Percentiles rank a stretch among this genome's conserved stretches.
Evolutionary conservation across 2,113 vertebrate genomes (phyloP).

Genomic region (Corapipo altera): DNA sequence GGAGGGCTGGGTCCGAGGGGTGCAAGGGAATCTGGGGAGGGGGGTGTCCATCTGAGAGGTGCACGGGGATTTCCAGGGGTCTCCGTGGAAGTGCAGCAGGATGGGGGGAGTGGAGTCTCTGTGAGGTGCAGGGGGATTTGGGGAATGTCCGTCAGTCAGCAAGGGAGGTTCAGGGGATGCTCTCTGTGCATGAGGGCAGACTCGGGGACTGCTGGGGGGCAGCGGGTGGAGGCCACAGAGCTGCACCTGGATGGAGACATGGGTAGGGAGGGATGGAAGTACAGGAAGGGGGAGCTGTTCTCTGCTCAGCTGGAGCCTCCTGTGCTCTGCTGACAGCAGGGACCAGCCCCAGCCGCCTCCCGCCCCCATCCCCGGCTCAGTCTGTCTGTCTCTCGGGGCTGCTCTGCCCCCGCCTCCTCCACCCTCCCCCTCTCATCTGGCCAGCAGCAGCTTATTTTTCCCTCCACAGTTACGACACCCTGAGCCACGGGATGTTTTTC

Average conservation of each 20-base stretch:
- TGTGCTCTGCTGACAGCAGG: rapidly evolving
- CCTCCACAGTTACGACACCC: background rate
- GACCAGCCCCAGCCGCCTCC: background rate
- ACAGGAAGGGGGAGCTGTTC: background rate
- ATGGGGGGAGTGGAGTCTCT: background rate
- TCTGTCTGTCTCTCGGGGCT: background rate
- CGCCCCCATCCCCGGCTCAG: rapidly evolving
- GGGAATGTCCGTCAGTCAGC: background rate
- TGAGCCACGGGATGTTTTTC: background rate
- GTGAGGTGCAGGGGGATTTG: rapidly evolving
- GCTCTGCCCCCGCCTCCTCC: background rate
- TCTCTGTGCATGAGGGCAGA: background rate
- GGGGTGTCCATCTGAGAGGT: background rate
- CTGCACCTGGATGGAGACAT: background rate
- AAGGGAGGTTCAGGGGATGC: background rate
- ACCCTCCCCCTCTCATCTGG: background rate
- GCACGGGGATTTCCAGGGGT: background rate
- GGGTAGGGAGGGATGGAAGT: background rate
- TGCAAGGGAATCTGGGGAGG: background rate
- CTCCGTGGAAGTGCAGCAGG: background rate
- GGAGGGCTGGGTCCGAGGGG: background rate
- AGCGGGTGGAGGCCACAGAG: background rate
- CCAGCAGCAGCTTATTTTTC: background rate
- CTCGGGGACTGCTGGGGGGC: rapidly evolving
- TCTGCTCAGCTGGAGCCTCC: background rate